These are phyloP conservation scores for Phrixothrix hirtus DNA, from an alignment of 2,888 invertebrate genomes.

Conservation along the genomic window DNA sequence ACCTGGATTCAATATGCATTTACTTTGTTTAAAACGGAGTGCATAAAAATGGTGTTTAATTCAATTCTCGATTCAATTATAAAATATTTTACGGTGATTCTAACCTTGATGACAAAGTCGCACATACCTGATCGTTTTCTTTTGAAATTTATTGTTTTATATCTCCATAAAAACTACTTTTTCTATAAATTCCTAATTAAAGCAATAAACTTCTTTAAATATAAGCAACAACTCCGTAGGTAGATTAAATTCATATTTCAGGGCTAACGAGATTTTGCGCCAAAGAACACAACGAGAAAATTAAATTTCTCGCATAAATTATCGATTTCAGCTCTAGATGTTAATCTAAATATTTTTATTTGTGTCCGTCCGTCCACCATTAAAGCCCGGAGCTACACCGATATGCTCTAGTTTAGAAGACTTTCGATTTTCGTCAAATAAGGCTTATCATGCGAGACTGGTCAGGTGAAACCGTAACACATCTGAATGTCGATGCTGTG, in stretches of 20 bases:
- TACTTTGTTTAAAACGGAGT: background rate
- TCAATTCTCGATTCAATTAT: no score
- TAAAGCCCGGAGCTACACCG: constrained; percentile 26
- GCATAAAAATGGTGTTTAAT: no score
- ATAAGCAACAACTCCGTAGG: background rate
- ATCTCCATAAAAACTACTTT: background rate
- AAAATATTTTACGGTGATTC: background rate
- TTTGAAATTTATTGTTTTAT: background rate
- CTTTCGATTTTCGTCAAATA: constrained; percentile 48
- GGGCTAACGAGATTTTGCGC: constrained; percentile 14
- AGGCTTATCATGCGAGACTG: constrained; percentile 44
- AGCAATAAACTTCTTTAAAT: background rate
- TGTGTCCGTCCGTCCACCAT: constrained; percentile 21
- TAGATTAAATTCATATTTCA: constrained; percentile 1
- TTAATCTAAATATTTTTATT: constrained; percentile 14
- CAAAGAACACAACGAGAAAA: background rate
- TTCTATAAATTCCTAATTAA: background rate
- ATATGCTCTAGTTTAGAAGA: constrained; percentile 45
- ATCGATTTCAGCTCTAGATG: constrained; percentile 4
- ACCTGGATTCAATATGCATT: background rate
- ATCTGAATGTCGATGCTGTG: constrained; percentile 30
- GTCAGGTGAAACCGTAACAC: constrained; percentile 41
- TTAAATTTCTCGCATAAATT: constrained; percentile 1
- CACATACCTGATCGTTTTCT: no score
- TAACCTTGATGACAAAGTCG: no score